A percentile compares a stretch with the other conserved stretches of the same genome.
Evolutionary conservation across 2,797 vertebrate genomes (phyloP).

Genomic region (Malurus splendens): DNA sequence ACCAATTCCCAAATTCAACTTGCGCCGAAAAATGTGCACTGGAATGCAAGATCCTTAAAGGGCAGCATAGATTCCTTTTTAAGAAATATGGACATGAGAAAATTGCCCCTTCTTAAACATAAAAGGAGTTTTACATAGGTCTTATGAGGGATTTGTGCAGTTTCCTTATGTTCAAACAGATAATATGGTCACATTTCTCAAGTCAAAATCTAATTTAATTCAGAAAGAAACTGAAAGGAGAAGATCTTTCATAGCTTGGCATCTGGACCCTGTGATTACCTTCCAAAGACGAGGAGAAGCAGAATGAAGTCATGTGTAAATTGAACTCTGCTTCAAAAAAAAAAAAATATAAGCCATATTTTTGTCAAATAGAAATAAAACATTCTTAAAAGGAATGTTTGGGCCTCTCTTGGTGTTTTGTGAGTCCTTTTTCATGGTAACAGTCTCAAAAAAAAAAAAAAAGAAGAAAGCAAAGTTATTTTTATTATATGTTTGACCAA

Average conservation of each 20-base stretch:
- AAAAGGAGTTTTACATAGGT: conserved; percentile 55
- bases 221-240: conserved; percentile 49
- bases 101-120: conserved; percentile 56
- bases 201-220: conserved; percentile 63
- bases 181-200: conserved; percentile 57
- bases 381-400: conserved; percentile 30
- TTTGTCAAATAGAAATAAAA: conserved; percentile 45
- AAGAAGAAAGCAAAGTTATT: neutral
- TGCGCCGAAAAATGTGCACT: conserved; percentile 15
- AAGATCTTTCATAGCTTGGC: conserved; percentile 53
- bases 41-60: conserved; percentile 37
- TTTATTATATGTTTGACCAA: conserved; percentile 34
- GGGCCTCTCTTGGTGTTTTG: conserved; percentile 12
- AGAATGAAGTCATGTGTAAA: conserved; percentile 38
- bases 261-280: conserved; percentile 59
- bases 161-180: conserved; percentile 63
- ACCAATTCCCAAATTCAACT: conserved; percentile 18
- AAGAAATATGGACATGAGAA: conserved; percentile 32
- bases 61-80: neutral
- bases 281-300: conserved; percentile 13
- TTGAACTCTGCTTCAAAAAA: conserved; percentile 38
- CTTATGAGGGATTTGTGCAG: conserved; percentile 51
- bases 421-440: conserved; percentile 14
- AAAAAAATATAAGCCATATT: conserved; percentile 22
- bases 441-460: neutral